phyloP scores from a whole-genome alignment of 2,888 invertebrate species.

The Epinotia ramella region DNA sequence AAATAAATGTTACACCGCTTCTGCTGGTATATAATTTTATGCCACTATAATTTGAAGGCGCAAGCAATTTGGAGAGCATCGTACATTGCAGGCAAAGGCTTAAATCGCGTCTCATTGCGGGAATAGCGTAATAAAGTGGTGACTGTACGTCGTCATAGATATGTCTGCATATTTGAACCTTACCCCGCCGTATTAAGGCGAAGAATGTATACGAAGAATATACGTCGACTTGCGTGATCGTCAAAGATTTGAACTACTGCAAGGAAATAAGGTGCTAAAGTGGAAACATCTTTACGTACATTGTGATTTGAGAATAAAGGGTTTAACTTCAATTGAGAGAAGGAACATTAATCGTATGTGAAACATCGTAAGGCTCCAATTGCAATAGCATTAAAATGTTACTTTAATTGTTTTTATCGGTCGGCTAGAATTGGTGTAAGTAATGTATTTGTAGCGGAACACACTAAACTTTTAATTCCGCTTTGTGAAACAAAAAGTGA shows the following conservation, averaged over 20 bases:
- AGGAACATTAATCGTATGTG: neutral
- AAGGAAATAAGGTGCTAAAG: no score
- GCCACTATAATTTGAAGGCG: slow-evolving; percentile 17
- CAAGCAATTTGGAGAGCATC: slow-evolving; percentile 11
- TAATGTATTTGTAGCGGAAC: no score
- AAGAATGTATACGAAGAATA: neutral
- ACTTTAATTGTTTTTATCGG: neutral
- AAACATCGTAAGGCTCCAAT: neutral
- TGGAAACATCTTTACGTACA: no score
- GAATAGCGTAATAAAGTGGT: slow-evolving; percentile 20
- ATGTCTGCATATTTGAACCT: neutral
- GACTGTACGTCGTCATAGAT: neutral
- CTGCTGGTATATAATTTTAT: slow-evolving; percentile 15
- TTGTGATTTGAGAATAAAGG: neutral
- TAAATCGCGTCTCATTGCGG: slow-evolving; percentile 25
- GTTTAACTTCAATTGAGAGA: neutral
- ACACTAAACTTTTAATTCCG: neutral
- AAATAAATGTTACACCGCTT: slow-evolving; percentile 8
- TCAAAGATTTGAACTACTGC: no score
- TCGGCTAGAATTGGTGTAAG: no score
- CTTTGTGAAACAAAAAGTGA: neutral
- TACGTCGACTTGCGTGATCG: neutral
- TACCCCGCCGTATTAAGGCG: neutral
- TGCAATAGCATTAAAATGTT: neutral
- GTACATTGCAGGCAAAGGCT: slow-evolving; percentile 3